Evolutionary conservation across 2,888 invertebrate species (phyloP).

Genomic region (Graphium colonna): DNA sequence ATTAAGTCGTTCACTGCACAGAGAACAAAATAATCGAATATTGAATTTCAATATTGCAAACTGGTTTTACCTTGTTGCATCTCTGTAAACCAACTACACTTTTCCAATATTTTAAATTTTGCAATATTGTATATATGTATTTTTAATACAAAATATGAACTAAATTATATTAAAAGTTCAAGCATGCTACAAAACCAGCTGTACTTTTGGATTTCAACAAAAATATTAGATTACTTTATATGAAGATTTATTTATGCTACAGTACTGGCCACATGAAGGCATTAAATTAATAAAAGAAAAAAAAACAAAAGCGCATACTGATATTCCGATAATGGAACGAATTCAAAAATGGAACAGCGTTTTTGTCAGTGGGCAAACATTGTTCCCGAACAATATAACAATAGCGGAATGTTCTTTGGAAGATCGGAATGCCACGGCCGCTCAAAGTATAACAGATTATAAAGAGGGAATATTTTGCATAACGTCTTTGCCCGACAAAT

Average conservation of each 20-base stretch:
- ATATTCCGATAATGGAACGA: not conserved
- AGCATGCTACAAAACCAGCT: no score
- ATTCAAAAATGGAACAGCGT: not conserved
- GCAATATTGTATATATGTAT: no score
- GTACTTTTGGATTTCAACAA: no score
- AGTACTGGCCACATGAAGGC: constrained; percentile 12
- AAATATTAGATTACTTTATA: no score
- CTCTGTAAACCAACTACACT: no score
- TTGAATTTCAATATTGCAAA: not conserved
- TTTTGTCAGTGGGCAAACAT: not conserved
- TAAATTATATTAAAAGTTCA: no score
- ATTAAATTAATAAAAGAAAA: constrained; percentile 10
- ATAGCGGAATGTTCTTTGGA: constrained; percentile 8
- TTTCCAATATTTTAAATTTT: no score
- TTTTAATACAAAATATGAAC: no score
- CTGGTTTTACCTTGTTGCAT: not conserved
- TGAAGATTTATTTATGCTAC: no score
- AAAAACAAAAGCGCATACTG: constrained; percentile 6
- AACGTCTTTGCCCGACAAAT: constrained; percentile 12
- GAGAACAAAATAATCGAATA: not conserved
- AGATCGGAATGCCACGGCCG: not conserved
- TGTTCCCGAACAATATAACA: constrained; percentile 10
- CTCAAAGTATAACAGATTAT: constrained; percentile 18
- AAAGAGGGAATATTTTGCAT: constrained; percentile 17
- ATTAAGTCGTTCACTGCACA: no score